phyloP scores from a whole-genome alignment of 1,140 invertebrate species.

The Scaptomyza montana region DNA sequence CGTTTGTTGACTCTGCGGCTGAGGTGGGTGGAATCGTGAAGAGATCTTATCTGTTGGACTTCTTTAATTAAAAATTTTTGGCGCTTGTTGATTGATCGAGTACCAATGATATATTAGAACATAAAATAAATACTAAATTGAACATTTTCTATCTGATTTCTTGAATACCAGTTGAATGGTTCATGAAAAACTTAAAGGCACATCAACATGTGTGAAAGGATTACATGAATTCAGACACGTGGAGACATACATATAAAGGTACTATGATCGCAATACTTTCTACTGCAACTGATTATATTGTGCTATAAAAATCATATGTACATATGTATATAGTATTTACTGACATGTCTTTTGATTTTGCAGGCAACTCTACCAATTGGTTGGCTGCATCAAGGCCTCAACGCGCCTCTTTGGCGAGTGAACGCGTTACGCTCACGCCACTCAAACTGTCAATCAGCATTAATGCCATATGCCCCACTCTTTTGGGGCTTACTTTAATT shows the following conservation, averaged over 20 bases:
- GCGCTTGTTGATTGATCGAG: not conserved
- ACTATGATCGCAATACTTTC: too few relatives aligned
- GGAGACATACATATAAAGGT: too few relatives aligned
- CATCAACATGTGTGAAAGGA: too few relatives aligned
- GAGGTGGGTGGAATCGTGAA: not conserved
- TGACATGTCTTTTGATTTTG: not conserved
- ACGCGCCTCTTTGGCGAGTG: not conserved
- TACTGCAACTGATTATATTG: too few relatives aligned
- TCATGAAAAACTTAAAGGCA: too few relatives aligned
- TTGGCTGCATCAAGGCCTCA: not conserved
- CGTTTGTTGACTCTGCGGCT: too few relatives aligned
- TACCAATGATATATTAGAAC: not conserved
- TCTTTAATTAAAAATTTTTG: too few relatives aligned
- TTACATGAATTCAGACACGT: too few relatives aligned
- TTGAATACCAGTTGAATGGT: too few relatives aligned
- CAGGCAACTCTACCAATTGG: not conserved
- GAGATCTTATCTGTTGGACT: not conserved
- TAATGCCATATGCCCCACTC: not conserved
- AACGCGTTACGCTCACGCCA: constrained; percentile 15
- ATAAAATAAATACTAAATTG: not conserved
- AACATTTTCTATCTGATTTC: too few relatives aligned
- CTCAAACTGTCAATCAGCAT: constrained; percentile 42
- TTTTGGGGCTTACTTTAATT: not conserved
- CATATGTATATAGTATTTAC: too few relatives aligned
- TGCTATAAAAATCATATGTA: too few relatives aligned